Evolutionary conservation across 1,140 invertebrate genomes (phyloP), one percentile per base, ranked within the genome.

Genomic region (Agraylea sexmaculata): DNA sequence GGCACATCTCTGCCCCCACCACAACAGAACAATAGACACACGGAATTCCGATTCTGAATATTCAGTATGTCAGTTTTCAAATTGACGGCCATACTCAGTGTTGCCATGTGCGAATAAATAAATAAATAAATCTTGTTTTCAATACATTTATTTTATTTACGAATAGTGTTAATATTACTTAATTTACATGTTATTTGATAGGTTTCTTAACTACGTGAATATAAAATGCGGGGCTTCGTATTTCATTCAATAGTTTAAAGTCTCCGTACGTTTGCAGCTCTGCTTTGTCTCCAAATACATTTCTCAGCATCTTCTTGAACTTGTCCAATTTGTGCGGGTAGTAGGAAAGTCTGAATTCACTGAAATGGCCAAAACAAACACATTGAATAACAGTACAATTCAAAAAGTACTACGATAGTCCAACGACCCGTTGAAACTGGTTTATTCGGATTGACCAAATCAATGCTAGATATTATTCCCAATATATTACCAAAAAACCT

Each of bases 321-420:
- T 66, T 60, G 7, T 74, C 65, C 35, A 89, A 57, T 30, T 71
- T 73, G 52, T 90, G 86, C 4, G 87, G 87, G 63, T 86, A 88
- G 55, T 89, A 91, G 4, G 83, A 87, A 11, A 90, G 60, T 10
- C 86, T 72, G 62, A 90, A 91, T 53, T 85, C 76, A 53, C 77
- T 86, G 55, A 43, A 71, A 70, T 49, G 32, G 53, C 40, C 50
- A 37, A 51, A 50, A 45, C 29, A 19, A 40, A 29, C 2, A 46
- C 28, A 40, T 35, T 4, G 34, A 20, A 34, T 22, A 20, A 10
- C 8, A 42, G 11, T n/a, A n/a, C n/a, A n/a, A n/a, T n/a, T n/a
- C n/a, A n/a, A n/a, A 52, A 27, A 42, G 51, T 8, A 42, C 51
- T 19, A 15, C 40, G 3, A 53, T 51, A 3, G 23, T 22, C 2